Conservation (phyloP, 2,797 vertebrate species). For the Onychomys leucogaster region DNA sequence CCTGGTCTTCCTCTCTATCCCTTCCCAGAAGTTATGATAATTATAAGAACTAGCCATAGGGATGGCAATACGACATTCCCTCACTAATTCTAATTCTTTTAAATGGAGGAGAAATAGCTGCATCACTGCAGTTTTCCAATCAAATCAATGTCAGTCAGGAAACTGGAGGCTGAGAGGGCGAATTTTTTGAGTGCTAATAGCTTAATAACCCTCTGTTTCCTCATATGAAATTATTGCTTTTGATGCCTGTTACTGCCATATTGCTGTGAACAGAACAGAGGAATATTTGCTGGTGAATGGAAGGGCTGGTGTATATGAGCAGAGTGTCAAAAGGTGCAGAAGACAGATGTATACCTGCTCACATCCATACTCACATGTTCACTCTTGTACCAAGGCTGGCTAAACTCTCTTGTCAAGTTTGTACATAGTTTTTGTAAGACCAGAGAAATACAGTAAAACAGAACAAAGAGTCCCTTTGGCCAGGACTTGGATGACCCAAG, state of each 20-base stretch:
- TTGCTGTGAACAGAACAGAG: conserved; percentile 55
- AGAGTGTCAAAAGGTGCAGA: conserved; percentile 12
- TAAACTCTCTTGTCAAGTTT: background rate
- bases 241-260: conserved; percentile 40
- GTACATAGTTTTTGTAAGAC: background rate
- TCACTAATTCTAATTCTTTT: conserved; percentile 76
- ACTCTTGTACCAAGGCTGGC: background rate
- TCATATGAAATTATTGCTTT: conserved; percentile 60
- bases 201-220: conserved; percentile 65
- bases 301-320: background rate
- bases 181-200: conserved; percentile 72
- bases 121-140: conserved; percentile 69
- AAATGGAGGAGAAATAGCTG: conserved; percentile 65
- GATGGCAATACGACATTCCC: conserved; percentile 40
- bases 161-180: conserved; percentile 49
- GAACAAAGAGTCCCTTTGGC: background rate
- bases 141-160: conserved; percentile 71
- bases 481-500: background rate
- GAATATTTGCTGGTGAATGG: background rate
- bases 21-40: conserved; percentile 65
- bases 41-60: conserved; percentile 59
- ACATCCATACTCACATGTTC: background rate
- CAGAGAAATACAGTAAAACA: background rate
- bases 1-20: background rate
- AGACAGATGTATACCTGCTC: background rate